Percentiles rank a stretch among this genome's conserved stretches.
Evolutionary conservation across 2,113 vertebrate genomes (phyloP).

Genomic region (Bambusicola thoracicus): DNA sequence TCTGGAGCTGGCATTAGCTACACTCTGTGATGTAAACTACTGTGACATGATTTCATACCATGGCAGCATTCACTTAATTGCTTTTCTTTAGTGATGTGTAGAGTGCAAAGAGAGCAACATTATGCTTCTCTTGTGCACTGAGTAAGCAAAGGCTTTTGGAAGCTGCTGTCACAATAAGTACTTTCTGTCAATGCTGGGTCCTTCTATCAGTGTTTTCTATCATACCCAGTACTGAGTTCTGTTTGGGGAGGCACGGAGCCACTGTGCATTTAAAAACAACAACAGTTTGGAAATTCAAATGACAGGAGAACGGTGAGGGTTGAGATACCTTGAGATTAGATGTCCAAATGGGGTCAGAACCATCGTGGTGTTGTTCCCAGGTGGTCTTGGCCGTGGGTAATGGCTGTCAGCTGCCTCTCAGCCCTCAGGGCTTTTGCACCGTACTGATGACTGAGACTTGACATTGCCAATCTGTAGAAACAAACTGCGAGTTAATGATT

Average conservation of each 20-base stretch:
- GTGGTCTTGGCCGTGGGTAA: not conserved
- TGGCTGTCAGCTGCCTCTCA: not conserved
- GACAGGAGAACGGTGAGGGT: fast-evolving
- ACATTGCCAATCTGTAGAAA: slow-evolving; percentile 31
- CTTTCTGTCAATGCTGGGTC: not conserved
- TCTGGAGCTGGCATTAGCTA: not conserved
- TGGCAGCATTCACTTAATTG: not conserved
- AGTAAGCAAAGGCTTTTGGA: not conserved
- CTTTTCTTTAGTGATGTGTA: not conserved
- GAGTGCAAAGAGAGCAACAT: not conserved
- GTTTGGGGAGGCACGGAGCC: fast-evolving
- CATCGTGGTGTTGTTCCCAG: not conserved
- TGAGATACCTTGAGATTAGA: not conserved
- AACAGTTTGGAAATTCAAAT: fast-evolving
- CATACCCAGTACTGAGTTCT: not conserved
- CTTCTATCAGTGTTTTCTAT: not conserved
- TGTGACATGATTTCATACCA: fast-evolving
- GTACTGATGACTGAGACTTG: not conserved
- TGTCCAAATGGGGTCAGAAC: not conserved
- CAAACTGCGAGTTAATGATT: slow-evolving; percentile 60
- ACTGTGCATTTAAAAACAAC: fast-evolving
- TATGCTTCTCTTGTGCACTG: not conserved
- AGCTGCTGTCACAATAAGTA: not conserved
- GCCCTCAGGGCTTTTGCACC: not conserved
- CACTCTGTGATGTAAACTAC: not conserved